Percentiles rank a stretch among this genome's conserved stretches.
Conservation (phyloP, 2,888 invertebrate species). For the Aleiodes alternator region DNA sequence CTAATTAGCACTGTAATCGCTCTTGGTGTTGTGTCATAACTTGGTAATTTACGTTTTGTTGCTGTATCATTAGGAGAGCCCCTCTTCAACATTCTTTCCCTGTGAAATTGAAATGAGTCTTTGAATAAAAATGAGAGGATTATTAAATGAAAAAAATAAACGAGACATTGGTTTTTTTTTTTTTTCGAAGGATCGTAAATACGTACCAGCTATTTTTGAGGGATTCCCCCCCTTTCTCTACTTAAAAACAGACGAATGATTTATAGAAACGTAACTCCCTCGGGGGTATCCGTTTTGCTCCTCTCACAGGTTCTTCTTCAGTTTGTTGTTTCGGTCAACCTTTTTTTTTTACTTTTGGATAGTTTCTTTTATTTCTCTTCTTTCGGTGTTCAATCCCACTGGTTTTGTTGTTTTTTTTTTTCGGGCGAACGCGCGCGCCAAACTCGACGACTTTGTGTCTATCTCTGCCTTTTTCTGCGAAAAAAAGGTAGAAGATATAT, state of each 20-base stretch:
- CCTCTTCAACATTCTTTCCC: neutral
- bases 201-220: conserved; percentile 53
- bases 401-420: neutral
- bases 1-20: too few relatives aligned
- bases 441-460: conserved; percentile 56
- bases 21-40: too few relatives aligned
- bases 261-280: conserved; percentile 73
- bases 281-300: conserved; percentile 53
- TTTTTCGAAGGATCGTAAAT: conserved; percentile 49
- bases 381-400: neutral
- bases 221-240: conserved; percentile 18
- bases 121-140: conserved; percentile 5
- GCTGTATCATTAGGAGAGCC: too few relatives aligned
- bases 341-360: neutral
- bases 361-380: conserved; percentile 24
- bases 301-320: conserved; percentile 2
- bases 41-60: too few relatives aligned
- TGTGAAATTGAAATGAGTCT: neutral
- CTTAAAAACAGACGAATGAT: conserved; percentile 62
- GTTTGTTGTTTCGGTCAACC: conserved; percentile 38
- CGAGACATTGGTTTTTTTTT: conserved; percentile 32
- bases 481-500: neutral
- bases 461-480: conserved; percentile 35
- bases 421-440: conserved; percentile 37
- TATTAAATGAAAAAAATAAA: neutral